phyloP scores from a whole-genome alignment of 2,797 vertebrate genomes.

The Echiichthys vipera region DNA sequence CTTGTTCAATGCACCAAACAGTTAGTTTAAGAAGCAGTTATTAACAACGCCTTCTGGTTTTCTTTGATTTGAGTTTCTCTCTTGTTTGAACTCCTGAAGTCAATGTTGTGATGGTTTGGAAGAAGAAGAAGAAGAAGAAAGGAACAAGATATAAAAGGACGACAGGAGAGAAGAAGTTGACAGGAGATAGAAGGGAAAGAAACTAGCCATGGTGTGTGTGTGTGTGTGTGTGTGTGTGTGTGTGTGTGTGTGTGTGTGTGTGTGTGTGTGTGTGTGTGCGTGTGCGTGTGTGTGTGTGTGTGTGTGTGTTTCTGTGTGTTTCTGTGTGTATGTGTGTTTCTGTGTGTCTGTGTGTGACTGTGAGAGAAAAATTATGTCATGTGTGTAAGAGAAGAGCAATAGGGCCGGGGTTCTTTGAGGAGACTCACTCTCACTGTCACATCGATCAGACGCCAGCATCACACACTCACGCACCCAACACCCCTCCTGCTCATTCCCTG shows the following conservation, averaged over 20 bases:
- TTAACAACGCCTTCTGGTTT: background rate
- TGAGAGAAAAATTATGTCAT: slow-evolving; percentile 52
- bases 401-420: slow-evolving; percentile 60
- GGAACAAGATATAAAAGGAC: slow-evolving; percentile 30
- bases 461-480: slow-evolving; percentile 50
- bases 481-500: slow-evolving; percentile 42
- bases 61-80: background rate
- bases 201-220: no score
- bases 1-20: background rate
- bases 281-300: slow-evolving; percentile 15
- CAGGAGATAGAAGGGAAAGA: slow-evolving; percentile 37
- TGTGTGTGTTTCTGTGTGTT: slow-evolving; percentile 10
- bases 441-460: slow-evolving; percentile 73
- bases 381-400: slow-evolving; percentile 61
- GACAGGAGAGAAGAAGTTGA: slow-evolving; percentile 5
- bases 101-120: background rate
- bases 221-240: no score
- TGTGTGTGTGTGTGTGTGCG: slow-evolving; percentile 1
- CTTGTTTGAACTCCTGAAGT: slow-evolving; percentile 6
- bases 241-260: slow-evolving; percentile 3
- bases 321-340: slow-evolving; percentile 2
- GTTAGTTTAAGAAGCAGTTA: no score
- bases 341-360: slow-evolving; percentile 24
- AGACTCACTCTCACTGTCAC: slow-evolving; percentile 72
- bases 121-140: no score